phyloP scores from a whole-genome alignment of 2,888 invertebrate species.

The Cistogaster globosa region DNA sequence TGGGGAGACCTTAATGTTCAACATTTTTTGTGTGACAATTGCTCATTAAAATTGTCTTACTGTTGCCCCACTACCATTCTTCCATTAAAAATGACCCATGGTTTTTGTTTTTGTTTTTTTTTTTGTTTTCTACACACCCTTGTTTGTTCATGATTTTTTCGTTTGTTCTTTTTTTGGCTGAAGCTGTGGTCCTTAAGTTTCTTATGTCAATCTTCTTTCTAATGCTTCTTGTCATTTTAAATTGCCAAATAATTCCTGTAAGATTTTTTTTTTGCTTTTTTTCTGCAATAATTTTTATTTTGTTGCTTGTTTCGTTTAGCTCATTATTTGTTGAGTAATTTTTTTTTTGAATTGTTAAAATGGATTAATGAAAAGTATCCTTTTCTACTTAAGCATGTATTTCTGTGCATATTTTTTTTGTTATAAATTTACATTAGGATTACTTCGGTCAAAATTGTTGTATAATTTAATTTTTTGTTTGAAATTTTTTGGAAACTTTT shows the following conservation, averaged over 20 bases:
- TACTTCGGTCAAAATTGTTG: constrained; percentile 78
- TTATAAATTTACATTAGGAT: constrained; percentile 82
- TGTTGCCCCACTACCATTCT: constrained; percentile 1
- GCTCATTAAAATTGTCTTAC: constrained; percentile 81
- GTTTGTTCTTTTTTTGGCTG: constrained; percentile 31
- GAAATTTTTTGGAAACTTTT: constrained; percentile 22
- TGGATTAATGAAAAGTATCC: constrained; percentile 78
- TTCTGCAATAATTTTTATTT: constrained; percentile 20
- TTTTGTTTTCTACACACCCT: constrained; percentile 14
- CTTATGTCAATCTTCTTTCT: constrained; percentile 59
- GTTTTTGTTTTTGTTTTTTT: not conserved
- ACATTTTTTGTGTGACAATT: constrained; percentile 72
- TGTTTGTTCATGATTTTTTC: constrained; percentile 36
- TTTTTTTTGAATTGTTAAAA: constrained; percentile 73
- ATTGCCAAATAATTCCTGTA: constrained; percentile 80
- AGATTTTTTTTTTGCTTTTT: constrained; percentile 75
- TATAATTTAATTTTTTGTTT: constrained; percentile 9
- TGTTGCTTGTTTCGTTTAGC: constrained; percentile 41
- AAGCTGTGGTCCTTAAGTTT: constrained; percentile 22
- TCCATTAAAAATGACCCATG: constrained; percentile 47
- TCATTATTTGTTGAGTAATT: constrained; percentile 59
- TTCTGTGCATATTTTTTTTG: constrained; percentile 66
- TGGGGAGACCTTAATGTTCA: constrained; percentile 25
- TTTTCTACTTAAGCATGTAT: constrained; percentile 39
- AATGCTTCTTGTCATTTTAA: constrained; percentile 80